Evolutionary conservation across 2,888 invertebrate species (phyloP), one percentile per base, ranked within the genome.

Genomic region (Chrysomela aeneicollis): DNA sequence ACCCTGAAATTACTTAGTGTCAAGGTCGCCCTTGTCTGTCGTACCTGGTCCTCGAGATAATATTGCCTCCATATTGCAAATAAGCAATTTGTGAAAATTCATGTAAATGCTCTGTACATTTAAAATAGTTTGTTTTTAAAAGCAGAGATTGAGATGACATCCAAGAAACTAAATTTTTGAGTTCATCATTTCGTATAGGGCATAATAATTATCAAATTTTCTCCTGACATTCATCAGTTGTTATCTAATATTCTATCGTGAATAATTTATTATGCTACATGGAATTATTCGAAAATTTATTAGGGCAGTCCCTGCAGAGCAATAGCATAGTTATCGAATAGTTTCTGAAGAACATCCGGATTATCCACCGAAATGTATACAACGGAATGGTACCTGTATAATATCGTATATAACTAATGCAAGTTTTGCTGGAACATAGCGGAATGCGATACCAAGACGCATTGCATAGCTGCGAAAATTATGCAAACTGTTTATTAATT

Each of bases 391-490:
- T 42, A 42, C 42, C 42, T 42, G 42, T 42, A 15, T 42, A 42
- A 42, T 42, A 42, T 10, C 12, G 42, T 42, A 42, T n/a, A n/a
- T 42, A 42, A 42, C 42, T 42, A 42, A 15, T 42, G 42, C 42
- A 42, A 42, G 15, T 8, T 42, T 15, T 3, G 10, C 15, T 12
- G 42, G 42, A 42, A 3, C 1, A 4, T 15, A 42, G 42, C 61
- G 67, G 74, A 72, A 71, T 73, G 71, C 57, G 68, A 70, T 67
- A 70, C 54, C 64, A 63, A 71, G 62, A 58, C 72, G 69, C 72
- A 74, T 73, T 72, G 71, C 70, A 55, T 59, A 51, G 64, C 70
- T 46, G n/a, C 6, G 15, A 8, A 15, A 42, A 42, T 35, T 42
- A 42, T 42, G 42, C 42, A 42, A 12, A 42, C 15, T 42, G 42